Evolutionary conservation across 2,888 invertebrate genomes (phyloP), one percentile per base, ranked within the genome.

Genomic region (Meiosimyza platycephala): DNA sequence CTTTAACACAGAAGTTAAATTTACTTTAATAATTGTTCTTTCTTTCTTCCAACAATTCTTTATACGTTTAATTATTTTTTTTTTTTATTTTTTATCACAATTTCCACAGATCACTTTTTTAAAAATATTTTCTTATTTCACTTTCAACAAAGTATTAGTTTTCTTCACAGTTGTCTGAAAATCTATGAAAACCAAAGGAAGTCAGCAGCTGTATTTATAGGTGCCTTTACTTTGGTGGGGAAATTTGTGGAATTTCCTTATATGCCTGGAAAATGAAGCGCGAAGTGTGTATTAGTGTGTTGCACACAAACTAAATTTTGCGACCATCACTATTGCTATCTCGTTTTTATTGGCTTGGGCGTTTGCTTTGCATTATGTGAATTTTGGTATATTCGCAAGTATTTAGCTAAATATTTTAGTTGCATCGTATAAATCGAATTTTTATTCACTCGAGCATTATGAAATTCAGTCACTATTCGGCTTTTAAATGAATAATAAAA

Each of bases 51-150:
- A 54, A 57, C 55, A 63, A 48, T 60, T 70, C 63, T 71, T 60
- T 59, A 72, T 55, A 71, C 71, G 70, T 72, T 69, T 69, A 54
- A 59, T 28, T 69, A 59, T 75, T 73, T 65, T 51, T 67, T 67
- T n/a, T 52, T 73, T 68, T 59, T 67, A 64, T 52, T 68, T 68
- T 47, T 52, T 33, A 63, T 67, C 63, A 59, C 15, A 68, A 74
- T 71, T 72, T 75, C 69, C 77, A 78, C 74, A 76, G 78, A 74
- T 72, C 73, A 76, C 77, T 78, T 74, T 62, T 72, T 28, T 74
- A 48, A 68, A 72, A 67, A 71, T 9, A 7, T 54, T 54, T 40
- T 69, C 13, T 57, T 16, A 18, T 64, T 22, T 52, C 28, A 28
- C 28, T 28, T 28, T 64, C 13, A 59, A 50, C 18, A 28, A 54